Evolutionary conservation across 2,113 vertebrate species (phyloP).

Genomic region (Dinomys branickii): DNA sequence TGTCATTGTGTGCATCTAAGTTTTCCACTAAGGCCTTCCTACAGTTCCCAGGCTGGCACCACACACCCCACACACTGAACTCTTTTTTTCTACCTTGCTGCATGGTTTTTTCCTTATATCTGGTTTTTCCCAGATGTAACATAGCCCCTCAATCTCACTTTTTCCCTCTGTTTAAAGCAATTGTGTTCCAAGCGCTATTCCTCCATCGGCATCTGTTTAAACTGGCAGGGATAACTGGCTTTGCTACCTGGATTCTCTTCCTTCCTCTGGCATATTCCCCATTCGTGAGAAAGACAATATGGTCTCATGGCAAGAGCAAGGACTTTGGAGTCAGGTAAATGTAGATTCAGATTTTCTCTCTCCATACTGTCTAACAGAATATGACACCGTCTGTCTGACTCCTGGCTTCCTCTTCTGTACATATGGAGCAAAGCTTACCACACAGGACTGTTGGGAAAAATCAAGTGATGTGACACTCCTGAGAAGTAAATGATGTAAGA

Average conservation of each 20-base stretch:
- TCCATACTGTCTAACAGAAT: not conserved
- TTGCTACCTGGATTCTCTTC: not conserved
- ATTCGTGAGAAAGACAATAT: constrained; percentile 24
- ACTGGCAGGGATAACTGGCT: not conserved
- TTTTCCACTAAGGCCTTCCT: not conserved
- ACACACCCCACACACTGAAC: not conserved
- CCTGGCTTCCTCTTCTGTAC: not conserved
- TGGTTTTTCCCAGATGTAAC: not conserved
- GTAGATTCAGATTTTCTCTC: constrained; percentile 22
- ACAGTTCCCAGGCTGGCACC: not conserved
- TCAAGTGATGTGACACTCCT: not conserved
- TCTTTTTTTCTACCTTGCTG: not conserved
- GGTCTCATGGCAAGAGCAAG: constrained; percentile 29
- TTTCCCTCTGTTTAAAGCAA: constrained; percentile 65
- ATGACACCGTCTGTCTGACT: not conserved
- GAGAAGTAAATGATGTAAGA: not conserved
- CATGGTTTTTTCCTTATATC: not conserved
- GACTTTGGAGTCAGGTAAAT: not conserved
- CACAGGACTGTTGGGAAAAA: not conserved
- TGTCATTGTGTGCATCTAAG: not conserved
- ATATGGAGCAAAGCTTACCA: not conserved
- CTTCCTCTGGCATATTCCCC: constrained; percentile 5
- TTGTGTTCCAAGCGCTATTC: constrained; percentile 68
- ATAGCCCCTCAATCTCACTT: not conserved
- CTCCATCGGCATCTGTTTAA: constrained; percentile 69